Evolutionary conservation across 1,140 invertebrate genomes (phyloP), one percentile per base, ranked within the genome.

Genomic region (Drosophila virilis): DNA sequence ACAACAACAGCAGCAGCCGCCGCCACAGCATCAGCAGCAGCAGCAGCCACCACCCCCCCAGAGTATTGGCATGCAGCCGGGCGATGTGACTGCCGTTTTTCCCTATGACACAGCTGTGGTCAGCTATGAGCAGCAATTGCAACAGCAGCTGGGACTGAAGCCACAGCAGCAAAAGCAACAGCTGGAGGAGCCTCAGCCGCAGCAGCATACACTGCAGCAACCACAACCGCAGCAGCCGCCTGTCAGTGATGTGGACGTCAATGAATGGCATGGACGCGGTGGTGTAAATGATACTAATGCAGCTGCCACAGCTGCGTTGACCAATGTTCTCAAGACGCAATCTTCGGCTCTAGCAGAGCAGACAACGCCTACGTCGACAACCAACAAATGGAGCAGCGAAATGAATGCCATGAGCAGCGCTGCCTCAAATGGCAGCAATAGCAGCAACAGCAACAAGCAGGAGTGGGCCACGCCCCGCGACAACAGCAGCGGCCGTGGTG

Each of bases 341-440:
- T 71, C 79, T n/a, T 64, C 71, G 42, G 55, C 43, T 7, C 32
- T 78, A 15, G 32, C 42, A 9, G 48, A 55, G 0, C 43, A 50
- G 37, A 10, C 51, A 28, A 32, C 59, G 13, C 45, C 37, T 6
- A 46, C 60, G 12, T 22, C 70, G 8, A 22, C 43, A 51, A 33
- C 40, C 54, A 33, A 75, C 10, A 92, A 92, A 57, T 92, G 91
- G 91, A 92, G 90, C 71, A 83, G 78, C 3, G 91, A 92, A 38
- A 86, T 92, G 78, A 91, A 91, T 66, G 78, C 90, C n/a, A 70
- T 90, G 77, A 80, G 77, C 37, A 77, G 77, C 1, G 73, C 83
- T 1, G 77, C 79, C 9, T 79, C 82, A 0, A 90, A 80, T 45
- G 74, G 78, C 54, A 82, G 73, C 73, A 75, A 77, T 48, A 74